Evolutionary conservation across 2,113 vertebrate species (phyloP).

Genomic region (Nesoenas mayeri): DNA sequence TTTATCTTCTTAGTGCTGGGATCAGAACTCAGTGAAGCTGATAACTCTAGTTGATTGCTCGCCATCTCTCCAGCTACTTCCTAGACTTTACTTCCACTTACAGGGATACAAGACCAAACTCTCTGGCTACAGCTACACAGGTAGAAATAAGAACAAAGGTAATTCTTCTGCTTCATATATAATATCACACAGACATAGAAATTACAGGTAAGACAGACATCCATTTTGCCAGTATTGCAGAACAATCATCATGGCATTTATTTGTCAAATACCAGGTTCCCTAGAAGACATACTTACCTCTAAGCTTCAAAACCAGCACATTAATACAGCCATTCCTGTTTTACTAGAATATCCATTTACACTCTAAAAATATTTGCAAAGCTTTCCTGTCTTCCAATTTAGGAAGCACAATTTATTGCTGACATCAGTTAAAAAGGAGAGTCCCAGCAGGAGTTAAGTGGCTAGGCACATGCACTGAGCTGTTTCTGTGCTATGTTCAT

Average conservation of each 20-base stretch:
- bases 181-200: background rate
- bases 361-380: background rate
- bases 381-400: background rate
- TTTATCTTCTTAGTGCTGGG: background rate
- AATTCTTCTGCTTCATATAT: background rate
- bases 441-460: background rate
- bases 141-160: background rate
- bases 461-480: background rate
- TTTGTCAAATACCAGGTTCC: background rate
- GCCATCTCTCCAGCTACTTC: background rate
- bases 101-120: background rate
- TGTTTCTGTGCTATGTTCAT: background rate
- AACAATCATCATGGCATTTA: background rate
- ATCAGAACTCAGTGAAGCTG: background rate
- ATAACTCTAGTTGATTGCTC: background rate
- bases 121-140: background rate
- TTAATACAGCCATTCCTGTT: background rate
- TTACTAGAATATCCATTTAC: background rate
- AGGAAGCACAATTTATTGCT: background rate
- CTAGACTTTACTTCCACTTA: background rate
- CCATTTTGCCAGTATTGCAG: background rate
- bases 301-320: background rate
- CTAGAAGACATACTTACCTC: background rate
- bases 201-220: background rate
- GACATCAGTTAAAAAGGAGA: background rate